Base-by-base conservation (phyloP, 2,888 invertebrate species). In the Erebia epiphron region DNA sequence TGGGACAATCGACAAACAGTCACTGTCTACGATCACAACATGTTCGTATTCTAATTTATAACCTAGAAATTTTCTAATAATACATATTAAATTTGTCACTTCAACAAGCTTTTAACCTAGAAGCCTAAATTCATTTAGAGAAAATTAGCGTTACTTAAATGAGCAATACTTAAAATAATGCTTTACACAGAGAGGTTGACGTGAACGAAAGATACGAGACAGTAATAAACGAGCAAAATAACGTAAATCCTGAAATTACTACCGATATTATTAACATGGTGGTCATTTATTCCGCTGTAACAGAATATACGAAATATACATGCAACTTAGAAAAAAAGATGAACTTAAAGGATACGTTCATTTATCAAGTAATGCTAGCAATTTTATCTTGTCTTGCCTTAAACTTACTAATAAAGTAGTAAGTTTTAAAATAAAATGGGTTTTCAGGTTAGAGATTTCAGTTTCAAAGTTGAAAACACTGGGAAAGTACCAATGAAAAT, bases 331-430 rank as follows among this genome's bases (percentile, higher is more conserved):
- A 83, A 3, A 87, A 93, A 61, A 81, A 85, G 71, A 89, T 93
- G 21, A 63, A 79, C 62, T 88, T 95, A 72, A 84, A 83, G 3
- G 94, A 95, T 75, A 95, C 95, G 0, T 94, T 94, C 75, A 93
- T 95, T 79, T 95, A 91, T 78, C 86, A 93, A 84, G 92, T 91
- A 62, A 60, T 18, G 18, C 18, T 21, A 21, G 21, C 21, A 18
- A 13, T 1, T 26, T 13, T 18, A 54, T 2, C 1, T 11, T 16
- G 10, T 10, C 10, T 10, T 54, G 16, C 10, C 13, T 14, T 57
- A 57, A n/a, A 7, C 21, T 57, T 11, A 26, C 16, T 16, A 54
- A 54, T 16, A 16, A 16, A 16, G 10, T 18, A 41, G 11, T 35
- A n/a, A 11, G n/a, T 7, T 50, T n/a, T 60, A 18, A 54, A 41